phyloP scores from a whole-genome alignment of 2,888 invertebrate genomes.

The Napeogenes sylphis region DNA sequence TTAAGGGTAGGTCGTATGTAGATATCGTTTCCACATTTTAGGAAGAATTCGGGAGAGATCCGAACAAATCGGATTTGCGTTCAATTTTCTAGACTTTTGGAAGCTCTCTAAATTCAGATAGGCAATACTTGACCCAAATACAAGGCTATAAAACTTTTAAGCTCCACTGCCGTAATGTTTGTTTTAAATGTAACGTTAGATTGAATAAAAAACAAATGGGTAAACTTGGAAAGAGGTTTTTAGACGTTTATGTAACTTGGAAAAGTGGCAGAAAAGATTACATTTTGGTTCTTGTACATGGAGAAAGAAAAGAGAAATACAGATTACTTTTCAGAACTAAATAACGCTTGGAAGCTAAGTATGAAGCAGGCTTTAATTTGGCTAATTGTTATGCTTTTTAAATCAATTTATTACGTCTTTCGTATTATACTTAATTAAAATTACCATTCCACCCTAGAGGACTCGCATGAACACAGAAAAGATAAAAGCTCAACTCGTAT shows the following conservation, averaged over 20 bases:
- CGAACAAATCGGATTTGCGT: slow-evolving; percentile 69
- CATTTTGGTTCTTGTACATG: too few species aligned
- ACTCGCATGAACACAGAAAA: slow-evolving; percentile 46
- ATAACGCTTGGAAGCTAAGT: too few species aligned
- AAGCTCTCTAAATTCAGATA: slow-evolving; percentile 52
- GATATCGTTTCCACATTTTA: slow-evolving; percentile 44
- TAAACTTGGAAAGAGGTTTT: too few species aligned
- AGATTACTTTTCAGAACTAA: too few species aligned
- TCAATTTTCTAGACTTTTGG: slow-evolving; percentile 70
- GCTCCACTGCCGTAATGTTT: slow-evolving; percentile 39
- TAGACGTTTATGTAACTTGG: too few species aligned
- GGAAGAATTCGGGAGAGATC: slow-evolving; percentile 29
- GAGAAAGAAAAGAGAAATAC: too few species aligned
- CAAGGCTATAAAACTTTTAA: slow-evolving; percentile 51
- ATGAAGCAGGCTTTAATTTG: too few species aligned
- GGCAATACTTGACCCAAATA: slow-evolving; percentile 58
- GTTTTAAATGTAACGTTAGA: slow-evolving; percentile 33
- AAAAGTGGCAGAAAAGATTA: too few species aligned
- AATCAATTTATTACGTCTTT: too few species aligned
- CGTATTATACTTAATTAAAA: slow-evolving; percentile 66
- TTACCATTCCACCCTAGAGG: slow-evolving; percentile 60
- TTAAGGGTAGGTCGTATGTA: slow-evolving; percentile 34
- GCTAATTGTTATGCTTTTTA: too few species aligned
- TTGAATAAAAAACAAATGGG: slow-evolving; percentile 54
- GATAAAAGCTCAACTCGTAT: slow-evolving; percentile 15